These are phyloP conservation scores for Dromiciops gliroides DNA, from an alignment of 2,113 vertebrate species.

Conservation along the genomic window DNA sequence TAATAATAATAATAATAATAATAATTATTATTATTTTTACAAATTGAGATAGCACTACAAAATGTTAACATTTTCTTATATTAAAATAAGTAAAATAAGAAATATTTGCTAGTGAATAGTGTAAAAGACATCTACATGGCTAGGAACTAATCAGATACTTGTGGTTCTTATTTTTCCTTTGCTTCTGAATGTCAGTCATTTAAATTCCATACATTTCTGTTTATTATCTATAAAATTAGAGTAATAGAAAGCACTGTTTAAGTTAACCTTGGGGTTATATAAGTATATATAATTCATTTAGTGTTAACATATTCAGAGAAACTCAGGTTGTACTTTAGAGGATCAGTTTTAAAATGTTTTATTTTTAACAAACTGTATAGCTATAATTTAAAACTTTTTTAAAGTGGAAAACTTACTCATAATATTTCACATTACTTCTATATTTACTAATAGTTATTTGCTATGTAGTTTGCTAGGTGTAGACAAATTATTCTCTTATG, in stretches of 20 bases:
- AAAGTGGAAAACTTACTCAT: background rate
- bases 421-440: background rate
- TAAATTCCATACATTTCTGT: background rate
- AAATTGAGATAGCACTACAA: background rate
- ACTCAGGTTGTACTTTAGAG: background rate
- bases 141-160: background rate
- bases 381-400: background rate
- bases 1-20: no score
- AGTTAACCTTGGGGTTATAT: background rate
- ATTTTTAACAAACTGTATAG: background rate
- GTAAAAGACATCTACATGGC: background rate
- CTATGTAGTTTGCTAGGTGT: conserved; percentile 93
- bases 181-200: background rate
- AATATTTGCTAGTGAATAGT: background rate
- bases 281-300: background rate
- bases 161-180: background rate
- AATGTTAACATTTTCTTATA: background rate
- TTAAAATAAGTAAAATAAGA: background rate
- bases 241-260: background rate
- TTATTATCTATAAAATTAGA: background rate
- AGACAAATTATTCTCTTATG: conserved; percentile 96
- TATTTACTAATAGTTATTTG: conserved; percentile 53
- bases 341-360: background rate
- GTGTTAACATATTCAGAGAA: background rate
- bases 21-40: background rate